phyloP scores from a whole-genome alignment of 2,888 invertebrate genomes.

The Ennomos erosarius region DNA sequence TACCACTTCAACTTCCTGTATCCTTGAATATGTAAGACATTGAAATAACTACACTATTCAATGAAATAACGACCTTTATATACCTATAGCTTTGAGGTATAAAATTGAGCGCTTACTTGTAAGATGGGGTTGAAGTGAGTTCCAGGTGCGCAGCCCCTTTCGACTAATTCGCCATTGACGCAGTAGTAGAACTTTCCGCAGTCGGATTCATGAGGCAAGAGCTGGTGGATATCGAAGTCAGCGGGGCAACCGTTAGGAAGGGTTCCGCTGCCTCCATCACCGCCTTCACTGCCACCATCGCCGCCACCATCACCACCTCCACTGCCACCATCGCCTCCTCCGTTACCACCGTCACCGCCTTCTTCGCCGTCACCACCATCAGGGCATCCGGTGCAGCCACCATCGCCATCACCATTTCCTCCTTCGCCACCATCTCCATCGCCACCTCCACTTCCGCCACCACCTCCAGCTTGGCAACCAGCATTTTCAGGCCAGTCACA shows the following conservation, averaged over 20 bases:
- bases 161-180: conserved; percentile 37
- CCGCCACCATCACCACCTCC: conserved; percentile 1
- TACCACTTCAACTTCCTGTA: too few relatives aligned
- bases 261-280: conserved; percentile 15
- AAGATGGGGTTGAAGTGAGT: conserved; percentile 48
- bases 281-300: conserved; percentile 7
- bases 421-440: not conserved
- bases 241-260: too few relatives aligned
- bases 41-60: too few relatives aligned
- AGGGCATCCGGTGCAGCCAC: not conserved
- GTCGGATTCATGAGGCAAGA: conserved; percentile 44
- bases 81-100: too few relatives aligned
- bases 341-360: conserved; percentile 9
- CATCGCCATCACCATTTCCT: conserved; percentile 9
- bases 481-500: conserved; percentile 52
- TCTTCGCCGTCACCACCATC: conserved; percentile 10
- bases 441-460: conserved; percentile 3
- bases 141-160: conserved; percentile 41
- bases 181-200: conserved; percentile 52
- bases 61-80: too few relatives aligned
- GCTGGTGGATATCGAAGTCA: conserved; percentile 38
- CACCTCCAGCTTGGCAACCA: conserved; percentile 32
- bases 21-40: too few relatives aligned
- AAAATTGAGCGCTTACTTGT: conserved; percentile 41
- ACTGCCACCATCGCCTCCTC: conserved; percentile 8